Evolutionary conservation across 2,797 vertebrate species (phyloP).

Genomic region (Macropus fuliginosus): DNA sequence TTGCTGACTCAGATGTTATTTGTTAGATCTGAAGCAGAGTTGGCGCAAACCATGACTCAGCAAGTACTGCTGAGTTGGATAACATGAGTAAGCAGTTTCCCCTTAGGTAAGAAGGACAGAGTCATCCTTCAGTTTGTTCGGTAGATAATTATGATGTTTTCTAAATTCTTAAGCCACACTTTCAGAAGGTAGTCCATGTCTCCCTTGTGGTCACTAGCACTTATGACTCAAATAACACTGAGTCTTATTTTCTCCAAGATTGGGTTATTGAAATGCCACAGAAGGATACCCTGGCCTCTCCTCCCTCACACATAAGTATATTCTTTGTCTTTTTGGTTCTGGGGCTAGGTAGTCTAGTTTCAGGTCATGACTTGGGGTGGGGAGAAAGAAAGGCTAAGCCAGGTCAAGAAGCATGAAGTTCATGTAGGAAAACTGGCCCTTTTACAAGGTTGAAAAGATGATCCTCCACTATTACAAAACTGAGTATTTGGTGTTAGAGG

Average conservation of each 20-base stretch:
- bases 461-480: background rate
- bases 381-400: background rate
- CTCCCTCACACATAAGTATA: background rate
- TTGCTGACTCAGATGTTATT: background rate
- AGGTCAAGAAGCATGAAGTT: background rate
- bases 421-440: background rate
- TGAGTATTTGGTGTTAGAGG: background rate
- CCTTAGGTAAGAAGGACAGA: background rate
- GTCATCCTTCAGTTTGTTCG: constrained; percentile 12
- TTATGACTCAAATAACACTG: rapidly evolving
- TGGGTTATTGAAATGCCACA: background rate
- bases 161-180: background rate
- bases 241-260: background rate
- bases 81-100: constrained; percentile 35
- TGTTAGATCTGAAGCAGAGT: constrained; percentile 20
- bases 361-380: background rate
- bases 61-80: constrained; percentile 10
- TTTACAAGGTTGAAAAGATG: background rate
- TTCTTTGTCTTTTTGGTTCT: background rate
- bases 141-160: constrained; percentile 18
- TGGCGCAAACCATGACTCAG: constrained; percentile 32
- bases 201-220: background rate
- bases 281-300: background rate
- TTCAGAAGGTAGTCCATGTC: background rate
- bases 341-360: background rate